Evolutionary conservation across 2,888 invertebrate species (phyloP), one percentile per base, ranked within the genome.

Genomic region (Subacronicta megacephala): DNA sequence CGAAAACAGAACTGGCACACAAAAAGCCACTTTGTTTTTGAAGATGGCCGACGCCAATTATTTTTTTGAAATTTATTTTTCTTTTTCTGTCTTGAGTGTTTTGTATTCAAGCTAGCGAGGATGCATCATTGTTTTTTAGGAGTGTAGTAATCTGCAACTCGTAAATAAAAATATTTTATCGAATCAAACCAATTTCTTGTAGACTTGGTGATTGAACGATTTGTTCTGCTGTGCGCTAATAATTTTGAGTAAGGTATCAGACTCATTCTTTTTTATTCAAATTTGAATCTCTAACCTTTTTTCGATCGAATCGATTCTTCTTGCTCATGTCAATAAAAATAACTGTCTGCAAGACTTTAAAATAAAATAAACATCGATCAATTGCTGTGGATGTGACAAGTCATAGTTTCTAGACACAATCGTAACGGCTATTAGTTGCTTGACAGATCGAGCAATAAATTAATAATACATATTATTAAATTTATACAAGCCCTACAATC

Each of bases 1-100:
- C 47, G 61, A 67, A 65, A 58, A 65, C 57, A 47, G 41, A 69
- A 70, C 65, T 63, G 57, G 20, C 37, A 33, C 44, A 59, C 57
- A 75, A 74, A 78, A 78, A 72, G 57, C 10, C 43, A 51, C 53
- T 47, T 40, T 50, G 40, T 43, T 43, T 33, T 50, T 26, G 61
- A 68, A 46, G 35, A 55, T 54, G 51, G 44, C 47, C 33, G 38
- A 36, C 31, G 13, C 29, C 16, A 35, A 13, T 62, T 54, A 20
- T 15, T 40, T 62, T 38, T 51, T 52, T 44, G 12, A 35, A 26
- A 35, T 33, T 47, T 23, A n/a, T 56, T 38, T 29, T 1, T 42
- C 33, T 31, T 17, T 36, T 26, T 17, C n/a, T 16, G 15, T 7
- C 15, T 15, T 12, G 3, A 2, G 2, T 49, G 23, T 43, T 40